Percentiles rank a stretch among this genome's conserved stretches.
Conservation (phyloP, 2,113 vertebrate genomes). For the Apus apus region DNA sequence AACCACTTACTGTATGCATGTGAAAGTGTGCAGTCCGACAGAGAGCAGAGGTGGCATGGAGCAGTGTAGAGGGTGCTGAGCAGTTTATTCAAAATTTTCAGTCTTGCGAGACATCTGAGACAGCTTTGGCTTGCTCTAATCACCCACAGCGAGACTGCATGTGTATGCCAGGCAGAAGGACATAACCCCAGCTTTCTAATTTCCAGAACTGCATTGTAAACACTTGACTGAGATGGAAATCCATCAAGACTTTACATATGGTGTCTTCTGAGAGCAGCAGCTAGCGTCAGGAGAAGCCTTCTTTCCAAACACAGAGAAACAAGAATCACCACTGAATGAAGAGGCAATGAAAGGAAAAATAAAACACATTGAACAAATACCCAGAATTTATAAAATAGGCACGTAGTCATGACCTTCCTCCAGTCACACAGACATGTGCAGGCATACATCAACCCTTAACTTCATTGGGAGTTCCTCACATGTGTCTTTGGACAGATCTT, state of each 20-base stretch:
- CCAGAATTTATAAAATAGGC: not conserved
- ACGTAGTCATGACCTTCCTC: not conserved
- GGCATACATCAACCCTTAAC: not conserved
- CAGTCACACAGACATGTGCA: not conserved
- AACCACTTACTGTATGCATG: rapidly evolving
- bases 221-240: not conserved
- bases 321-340: not conserved
- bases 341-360: not conserved
- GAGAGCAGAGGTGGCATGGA: not conserved
- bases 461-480: conserved; percentile 7
- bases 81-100: not conserved
- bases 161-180: not conserved
- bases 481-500: conserved; percentile 39
- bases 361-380: not conserved
- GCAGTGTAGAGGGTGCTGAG: not conserved
- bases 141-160: not conserved
- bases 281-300: not conserved
- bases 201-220: not conserved
- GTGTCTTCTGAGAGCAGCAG: not conserved
- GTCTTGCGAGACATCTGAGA: not conserved
- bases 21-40: not conserved
- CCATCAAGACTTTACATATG: not conserved
- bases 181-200: not conserved
- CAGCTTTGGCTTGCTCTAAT: not conserved
- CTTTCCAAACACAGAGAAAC: not conserved